Conservation (phyloP, 2,888 invertebrate genomes). For the Melieria crassipennis region DNA sequence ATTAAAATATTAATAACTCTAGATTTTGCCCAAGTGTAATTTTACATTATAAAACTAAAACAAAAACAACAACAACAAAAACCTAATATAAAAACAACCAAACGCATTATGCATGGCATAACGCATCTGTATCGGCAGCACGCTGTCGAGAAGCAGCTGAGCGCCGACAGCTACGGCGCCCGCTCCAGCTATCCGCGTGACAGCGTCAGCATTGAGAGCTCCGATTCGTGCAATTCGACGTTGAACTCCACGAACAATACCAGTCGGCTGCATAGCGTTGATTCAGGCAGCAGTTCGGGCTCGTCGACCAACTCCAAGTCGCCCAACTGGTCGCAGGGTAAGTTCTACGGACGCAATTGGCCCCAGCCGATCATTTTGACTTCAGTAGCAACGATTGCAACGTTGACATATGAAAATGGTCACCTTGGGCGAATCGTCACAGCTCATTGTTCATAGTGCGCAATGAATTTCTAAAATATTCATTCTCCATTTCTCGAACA, state of each 20-base stretch:
- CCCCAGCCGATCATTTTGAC: background rate
- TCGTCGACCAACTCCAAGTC: conserved; percentile 59
- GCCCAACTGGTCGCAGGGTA: conserved; percentile 58
- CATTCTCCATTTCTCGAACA: conserved; percentile 21
- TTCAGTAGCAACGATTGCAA: background rate
- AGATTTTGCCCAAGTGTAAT: background rate
- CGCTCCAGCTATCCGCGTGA: conserved; percentile 48
- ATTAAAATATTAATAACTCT: too few relatives aligned
- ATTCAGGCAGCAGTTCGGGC: conserved; percentile 61
- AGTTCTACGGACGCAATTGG: conserved; percentile 27
- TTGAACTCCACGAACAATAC: conserved; percentile 34
- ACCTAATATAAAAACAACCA: conserved; percentile 33
- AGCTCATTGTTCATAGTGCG: background rate
- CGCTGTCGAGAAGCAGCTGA: conserved; percentile 66
- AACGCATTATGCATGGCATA: conserved; percentile 62
- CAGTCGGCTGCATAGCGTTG: conserved; percentile 55
- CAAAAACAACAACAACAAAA: conserved; percentile 20
- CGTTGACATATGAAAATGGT: too few relatives aligned
- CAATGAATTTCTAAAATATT: background rate
- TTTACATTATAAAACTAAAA: conserved; percentile 16
- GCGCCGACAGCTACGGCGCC: conserved; percentile 62
- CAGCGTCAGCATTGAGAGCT: conserved; percentile 44
- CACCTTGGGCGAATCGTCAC: background rate
- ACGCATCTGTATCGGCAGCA: conserved; percentile 66
- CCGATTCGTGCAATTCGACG: conserved; percentile 43